A percentile compares a stretch with the other conserved stretches of the same genome.
Evolutionary conservation across 2,113 vertebrate genomes (phyloP).

Genomic region (Calidris pugnax): DNA sequence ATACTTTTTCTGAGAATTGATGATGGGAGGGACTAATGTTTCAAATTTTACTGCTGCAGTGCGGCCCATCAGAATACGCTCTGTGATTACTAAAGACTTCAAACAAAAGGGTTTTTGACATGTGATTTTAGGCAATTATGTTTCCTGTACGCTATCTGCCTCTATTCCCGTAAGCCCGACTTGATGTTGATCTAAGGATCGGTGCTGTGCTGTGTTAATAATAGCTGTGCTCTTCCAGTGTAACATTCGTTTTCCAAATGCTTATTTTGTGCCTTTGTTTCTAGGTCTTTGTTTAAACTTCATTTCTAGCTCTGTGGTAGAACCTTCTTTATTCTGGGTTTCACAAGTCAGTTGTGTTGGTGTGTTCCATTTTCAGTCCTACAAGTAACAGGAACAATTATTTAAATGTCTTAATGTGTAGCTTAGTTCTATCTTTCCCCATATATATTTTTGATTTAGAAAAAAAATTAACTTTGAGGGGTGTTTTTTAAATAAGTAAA

Average conservation of each 20-base stretch:
- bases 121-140: background rate
- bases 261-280: background rate
- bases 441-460: background rate
- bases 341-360: background rate
- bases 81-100: background rate
- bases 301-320: background rate
- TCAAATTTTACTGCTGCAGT: background rate
- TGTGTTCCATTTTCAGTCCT: background rate
- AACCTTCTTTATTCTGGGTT: background rate
- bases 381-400: background rate
- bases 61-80: background rate
- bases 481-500: background rate
- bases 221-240: background rate
- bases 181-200: background rate
- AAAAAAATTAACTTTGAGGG: background rate
- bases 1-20: background rate
- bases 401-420: background rate
- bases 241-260: background rate
- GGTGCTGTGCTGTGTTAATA: background rate
- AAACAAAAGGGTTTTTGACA: background rate
- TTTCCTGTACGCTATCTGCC: background rate
- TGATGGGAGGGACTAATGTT: background rate
- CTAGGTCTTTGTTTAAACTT: background rate
- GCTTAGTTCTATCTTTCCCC: background rate
- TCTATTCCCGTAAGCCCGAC: background rate